phyloP scores from a whole-genome alignment of 92 coral and sea anemone species.

The Micromussa lordhowensis region DNA sequence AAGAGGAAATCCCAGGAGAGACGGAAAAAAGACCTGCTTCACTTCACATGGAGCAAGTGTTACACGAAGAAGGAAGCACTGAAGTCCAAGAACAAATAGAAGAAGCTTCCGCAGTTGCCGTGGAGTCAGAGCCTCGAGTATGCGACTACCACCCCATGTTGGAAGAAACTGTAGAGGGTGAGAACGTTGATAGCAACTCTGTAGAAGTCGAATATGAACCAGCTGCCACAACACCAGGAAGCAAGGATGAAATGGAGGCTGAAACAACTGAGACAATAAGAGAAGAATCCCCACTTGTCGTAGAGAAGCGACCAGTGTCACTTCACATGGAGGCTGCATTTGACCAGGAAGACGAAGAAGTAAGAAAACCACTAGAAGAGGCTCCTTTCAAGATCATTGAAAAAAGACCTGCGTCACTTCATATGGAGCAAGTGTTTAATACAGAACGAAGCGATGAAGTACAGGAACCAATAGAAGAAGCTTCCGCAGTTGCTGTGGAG shows the following conservation, averaged over 20 bases:
- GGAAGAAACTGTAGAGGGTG: neutral
- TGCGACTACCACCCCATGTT: neutral
- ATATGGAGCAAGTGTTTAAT: conserved; percentile 1
- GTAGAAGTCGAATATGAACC: neutral
- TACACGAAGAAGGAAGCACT: neutral
- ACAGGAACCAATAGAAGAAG: conserved; percentile 10
- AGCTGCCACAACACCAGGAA: neutral
- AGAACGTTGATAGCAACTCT: neutral
- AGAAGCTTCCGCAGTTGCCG: conserved; percentile 1
- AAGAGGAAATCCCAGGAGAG: neutral
- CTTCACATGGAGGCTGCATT: neutral
- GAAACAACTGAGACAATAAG: neutral
- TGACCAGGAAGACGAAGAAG: neutral
- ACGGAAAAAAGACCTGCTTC: neutral
- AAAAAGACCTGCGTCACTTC: conserved; percentile 4
- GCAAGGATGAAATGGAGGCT: neutral
- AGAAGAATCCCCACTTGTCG: neutral
- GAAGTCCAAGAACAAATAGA: neutral
- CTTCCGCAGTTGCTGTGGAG: conserved; percentile 4
- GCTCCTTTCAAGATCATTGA: conserved; percentile 5
- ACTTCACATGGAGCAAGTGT: neutral
- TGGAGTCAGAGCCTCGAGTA: neutral
- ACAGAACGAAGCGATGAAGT: neutral
- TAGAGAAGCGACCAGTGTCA: neutral
- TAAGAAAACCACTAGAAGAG: conserved; percentile 1